Conservation (phyloP, 2,888 invertebrate genomes). For the Drosophila multiciliata region DNA sequence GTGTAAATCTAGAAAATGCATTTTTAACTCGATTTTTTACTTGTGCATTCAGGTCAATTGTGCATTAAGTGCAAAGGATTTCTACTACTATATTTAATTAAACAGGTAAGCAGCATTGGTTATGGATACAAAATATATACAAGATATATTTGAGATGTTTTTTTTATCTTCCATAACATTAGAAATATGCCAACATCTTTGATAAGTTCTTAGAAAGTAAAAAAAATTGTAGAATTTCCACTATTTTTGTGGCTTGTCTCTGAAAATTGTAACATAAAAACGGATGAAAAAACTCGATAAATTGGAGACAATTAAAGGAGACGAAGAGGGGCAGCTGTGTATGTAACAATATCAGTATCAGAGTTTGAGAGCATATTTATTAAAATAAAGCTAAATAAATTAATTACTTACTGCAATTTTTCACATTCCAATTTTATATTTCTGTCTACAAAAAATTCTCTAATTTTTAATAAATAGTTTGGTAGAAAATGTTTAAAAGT, state of each 20-base stretch:
- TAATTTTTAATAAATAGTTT: background rate
- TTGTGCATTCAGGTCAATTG: background rate
- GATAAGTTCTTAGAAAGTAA: background rate
- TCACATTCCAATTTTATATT: background rate
- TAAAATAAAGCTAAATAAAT: background rate
- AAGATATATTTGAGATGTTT: background rate
- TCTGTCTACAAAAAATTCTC: accelerated
- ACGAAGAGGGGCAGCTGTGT: background rate
- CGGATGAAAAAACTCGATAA: background rate
- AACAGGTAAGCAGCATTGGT: background rate
- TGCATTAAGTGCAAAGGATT: background rate
- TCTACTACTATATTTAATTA: background rate
- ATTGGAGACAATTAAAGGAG: background rate
- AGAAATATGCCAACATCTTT: background rate
- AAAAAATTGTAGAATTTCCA: no score
- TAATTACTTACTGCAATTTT: background rate
- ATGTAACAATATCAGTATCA: background rate
- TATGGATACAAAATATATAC: background rate
- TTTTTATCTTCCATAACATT: background rate
- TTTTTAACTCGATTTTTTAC: constrained; percentile 6
- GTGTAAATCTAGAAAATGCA: constrained; percentile 25
- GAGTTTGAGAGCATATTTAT: background rate
- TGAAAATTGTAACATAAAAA: background rate
- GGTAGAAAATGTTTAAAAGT: accelerated
- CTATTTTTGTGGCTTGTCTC: background rate